Evolutionary conservation across 2,888 invertebrate species (phyloP).

Genomic region (Dinocampus coccinellae): DNA sequence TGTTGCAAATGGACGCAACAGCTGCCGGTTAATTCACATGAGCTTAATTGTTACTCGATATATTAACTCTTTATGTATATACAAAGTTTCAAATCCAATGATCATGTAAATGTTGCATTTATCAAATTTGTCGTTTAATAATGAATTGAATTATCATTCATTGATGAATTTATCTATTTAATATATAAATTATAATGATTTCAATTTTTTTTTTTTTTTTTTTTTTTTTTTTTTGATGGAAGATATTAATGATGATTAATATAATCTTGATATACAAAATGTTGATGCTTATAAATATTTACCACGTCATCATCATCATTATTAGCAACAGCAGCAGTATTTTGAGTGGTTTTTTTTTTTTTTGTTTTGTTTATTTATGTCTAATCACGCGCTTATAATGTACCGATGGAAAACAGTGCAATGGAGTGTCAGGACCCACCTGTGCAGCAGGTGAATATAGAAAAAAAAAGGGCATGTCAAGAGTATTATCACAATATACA

Average conservation of each 20-base stretch:
- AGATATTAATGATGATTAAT: constrained; percentile 1
- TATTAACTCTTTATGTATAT: not conserved
- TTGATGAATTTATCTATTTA: too few species aligned
- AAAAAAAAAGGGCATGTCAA: constrained; percentile 3
- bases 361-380: constrained; percentile 11
- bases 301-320: constrained; percentile 5
- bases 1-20: not conserved
- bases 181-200: too few species aligned
- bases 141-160: not conserved
- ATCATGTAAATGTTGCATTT: not conserved
- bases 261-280: not conserved
- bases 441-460: constrained; percentile 23
- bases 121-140: not conserved
- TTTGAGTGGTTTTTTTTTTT: too few species aligned
- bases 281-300: not conserved
- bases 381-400: constrained; percentile 24
- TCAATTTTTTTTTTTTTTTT: too few species aligned
- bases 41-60: constrained; percentile 28
- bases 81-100: constrained; percentile 10
- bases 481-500: not conserved
- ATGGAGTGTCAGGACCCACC: constrained; percentile 16
- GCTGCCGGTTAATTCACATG: constrained; percentile 21
- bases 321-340: too few species aligned
- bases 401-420: not conserved
- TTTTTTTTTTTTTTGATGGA: too few species aligned